These are phyloP conservation scores for Tyrannus savana DNA, from an alignment of 2,113 vertebrate species.

Conservation along the genomic window DNA sequence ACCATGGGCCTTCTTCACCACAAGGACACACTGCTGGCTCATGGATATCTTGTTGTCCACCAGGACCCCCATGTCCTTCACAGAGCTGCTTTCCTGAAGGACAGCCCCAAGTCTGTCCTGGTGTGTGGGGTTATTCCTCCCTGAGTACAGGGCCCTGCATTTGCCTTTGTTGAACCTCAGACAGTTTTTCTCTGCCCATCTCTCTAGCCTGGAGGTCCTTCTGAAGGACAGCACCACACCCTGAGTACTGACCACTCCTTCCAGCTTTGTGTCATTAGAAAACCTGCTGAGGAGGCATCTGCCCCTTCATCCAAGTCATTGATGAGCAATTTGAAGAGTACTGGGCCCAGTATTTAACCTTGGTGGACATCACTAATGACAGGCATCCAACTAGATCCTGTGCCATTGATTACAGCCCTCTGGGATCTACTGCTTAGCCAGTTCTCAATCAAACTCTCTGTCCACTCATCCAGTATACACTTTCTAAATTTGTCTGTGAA, in stretches of 20 bases:
- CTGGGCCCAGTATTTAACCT: background rate
- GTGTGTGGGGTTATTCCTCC: accelerated
- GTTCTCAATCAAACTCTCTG: background rate
- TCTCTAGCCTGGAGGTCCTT: accelerated
- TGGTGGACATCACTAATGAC: background rate
- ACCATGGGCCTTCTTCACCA: background rate
- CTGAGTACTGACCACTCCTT: accelerated
- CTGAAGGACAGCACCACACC: background rate
- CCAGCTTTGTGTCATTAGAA: background rate
- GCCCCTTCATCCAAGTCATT: background rate
- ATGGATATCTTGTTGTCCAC: background rate
- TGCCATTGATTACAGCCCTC: background rate
- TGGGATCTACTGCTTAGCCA: background rate
- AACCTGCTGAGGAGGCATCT: background rate
- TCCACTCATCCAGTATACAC: background rate
- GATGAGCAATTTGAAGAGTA: background rate
- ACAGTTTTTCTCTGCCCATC: accelerated
- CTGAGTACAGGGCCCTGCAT: background rate
- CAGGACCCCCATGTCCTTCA: background rate
- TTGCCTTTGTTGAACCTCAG: background rate
- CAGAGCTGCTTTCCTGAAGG: background rate
- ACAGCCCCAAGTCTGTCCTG: background rate
- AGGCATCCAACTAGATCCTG: background rate
- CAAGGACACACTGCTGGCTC: background rate
- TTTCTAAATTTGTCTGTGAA: background rate